Conservation (phyloP, 2,797 vertebrate species). For the Orientallactaga sibirica region DNA sequence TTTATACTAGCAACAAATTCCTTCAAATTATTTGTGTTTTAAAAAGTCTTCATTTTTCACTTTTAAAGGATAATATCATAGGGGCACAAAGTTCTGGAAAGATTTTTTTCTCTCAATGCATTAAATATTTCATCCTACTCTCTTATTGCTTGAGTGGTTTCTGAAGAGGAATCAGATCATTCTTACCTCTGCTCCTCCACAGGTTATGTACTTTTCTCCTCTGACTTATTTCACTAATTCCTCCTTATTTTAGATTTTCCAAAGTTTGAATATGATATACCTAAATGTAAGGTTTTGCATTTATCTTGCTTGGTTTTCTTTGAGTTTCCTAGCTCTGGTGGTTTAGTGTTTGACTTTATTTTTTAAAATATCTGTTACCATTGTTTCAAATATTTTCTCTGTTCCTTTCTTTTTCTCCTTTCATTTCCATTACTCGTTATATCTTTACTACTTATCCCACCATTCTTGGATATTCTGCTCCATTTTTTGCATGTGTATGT, state of each 20-base stretch:
- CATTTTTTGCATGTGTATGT: no score
- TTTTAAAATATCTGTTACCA: background rate
- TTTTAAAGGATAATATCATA: background rate
- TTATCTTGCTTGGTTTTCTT: background rate
- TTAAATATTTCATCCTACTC: background rate
- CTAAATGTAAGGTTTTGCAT: background rate
- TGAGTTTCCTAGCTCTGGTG: background rate
- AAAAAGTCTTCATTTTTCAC: background rate
- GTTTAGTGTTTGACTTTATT: background rate
- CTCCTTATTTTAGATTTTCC: background rate
- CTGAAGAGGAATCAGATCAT: background rate
- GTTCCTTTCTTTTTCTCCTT: background rate
- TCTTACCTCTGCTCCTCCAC: background rate
- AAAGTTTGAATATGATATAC: background rate
- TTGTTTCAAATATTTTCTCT: background rate
- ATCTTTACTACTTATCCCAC: background rate
- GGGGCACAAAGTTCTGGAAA: background rate
- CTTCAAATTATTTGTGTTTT: background rate
- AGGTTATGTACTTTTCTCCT: background rate
- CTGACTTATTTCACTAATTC: background rate
- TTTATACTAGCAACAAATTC: conserved; percentile 15
- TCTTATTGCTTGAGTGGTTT: background rate
- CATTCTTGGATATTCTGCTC: background rate
- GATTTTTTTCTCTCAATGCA: background rate
- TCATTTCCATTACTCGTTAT: background rate